Evolutionary conservation across 2,113 vertebrate species (phyloP).

Genomic region (Mixornis gularis): DNA sequence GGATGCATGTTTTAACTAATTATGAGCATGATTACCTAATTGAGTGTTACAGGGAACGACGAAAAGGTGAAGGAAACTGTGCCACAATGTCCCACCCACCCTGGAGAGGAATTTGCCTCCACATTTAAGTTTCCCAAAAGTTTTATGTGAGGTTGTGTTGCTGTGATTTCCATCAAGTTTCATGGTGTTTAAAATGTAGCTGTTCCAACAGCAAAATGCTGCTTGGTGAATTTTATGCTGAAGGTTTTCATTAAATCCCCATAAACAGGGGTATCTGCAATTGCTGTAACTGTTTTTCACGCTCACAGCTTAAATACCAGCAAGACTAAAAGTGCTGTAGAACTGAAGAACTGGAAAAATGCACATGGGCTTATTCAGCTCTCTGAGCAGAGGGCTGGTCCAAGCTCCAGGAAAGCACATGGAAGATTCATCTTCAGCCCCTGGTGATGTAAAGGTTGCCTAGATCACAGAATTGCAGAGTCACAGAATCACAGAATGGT

Average conservation of each 20-base stretch:
- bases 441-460: not conserved
- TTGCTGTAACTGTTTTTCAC: not conserved
- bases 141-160: not conserved
- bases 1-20: not conserved
- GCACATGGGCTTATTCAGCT: not conserved
- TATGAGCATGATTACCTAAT: not conserved
- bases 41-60: fast-evolving
- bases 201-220: not conserved
- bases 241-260: not conserved
- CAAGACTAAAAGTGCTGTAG: not conserved
- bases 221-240: constrained; percentile 6
- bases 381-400: not conserved
- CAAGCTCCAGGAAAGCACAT: not conserved
- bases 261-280: not conserved
- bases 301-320: not conserved
- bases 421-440: not conserved
- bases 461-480: not conserved
- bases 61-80: not conserved
- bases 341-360: not conserved
- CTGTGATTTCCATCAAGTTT: not conserved
- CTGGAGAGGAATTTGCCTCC: not conserved
- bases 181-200: not conserved
- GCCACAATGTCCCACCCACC: not conserved
- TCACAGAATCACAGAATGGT: too few relatives aligned
- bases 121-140: not conserved